phyloP scores from a whole-genome alignment of 2,888 invertebrate species.

The Neocrepidodera transversa region DNA sequence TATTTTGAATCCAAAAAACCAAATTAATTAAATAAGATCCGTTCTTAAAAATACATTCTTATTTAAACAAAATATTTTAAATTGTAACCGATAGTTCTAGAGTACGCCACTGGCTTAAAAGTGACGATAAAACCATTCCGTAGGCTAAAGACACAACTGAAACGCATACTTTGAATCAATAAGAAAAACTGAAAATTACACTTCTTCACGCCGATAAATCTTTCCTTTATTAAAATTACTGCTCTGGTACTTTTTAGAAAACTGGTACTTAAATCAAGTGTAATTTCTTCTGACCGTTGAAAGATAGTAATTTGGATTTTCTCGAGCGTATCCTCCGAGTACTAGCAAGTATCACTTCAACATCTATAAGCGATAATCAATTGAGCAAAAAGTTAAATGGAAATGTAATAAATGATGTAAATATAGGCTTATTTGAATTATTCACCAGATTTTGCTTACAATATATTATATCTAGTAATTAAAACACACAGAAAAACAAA shows the following conservation, averaged over 20 bases:
- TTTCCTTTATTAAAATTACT: slow-evolving; percentile 1
- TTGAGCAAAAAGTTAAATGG: no score
- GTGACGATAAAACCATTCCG: neutral
- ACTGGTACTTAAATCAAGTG: neutral
- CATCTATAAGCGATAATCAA: neutral
- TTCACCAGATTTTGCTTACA: no score
- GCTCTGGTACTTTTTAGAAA: neutral
- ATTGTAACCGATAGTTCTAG: no score
- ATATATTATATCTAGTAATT: no score
- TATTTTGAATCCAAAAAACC: no score
- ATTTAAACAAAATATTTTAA: no score
- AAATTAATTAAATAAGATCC: no score
- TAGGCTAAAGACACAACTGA: neutral
- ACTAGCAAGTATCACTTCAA: neutral
- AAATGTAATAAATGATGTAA: no score
- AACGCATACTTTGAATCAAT: slow-evolving; percentile 1
- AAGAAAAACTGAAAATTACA: slow-evolving; percentile 4
- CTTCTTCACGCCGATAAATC: neutral
- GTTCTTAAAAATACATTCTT: no score
- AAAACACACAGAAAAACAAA: no score
- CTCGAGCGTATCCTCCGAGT: neutral
- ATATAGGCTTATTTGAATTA: no score
- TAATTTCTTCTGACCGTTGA: neutral
- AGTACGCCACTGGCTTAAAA: neutral
- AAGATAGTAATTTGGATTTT: neutral